A percentile compares a stretch with the other conserved stretches of the same genome.
phyloP scores from a whole-genome alignment of 2,888 invertebrate genomes.

The Panopea generosa region DNA sequence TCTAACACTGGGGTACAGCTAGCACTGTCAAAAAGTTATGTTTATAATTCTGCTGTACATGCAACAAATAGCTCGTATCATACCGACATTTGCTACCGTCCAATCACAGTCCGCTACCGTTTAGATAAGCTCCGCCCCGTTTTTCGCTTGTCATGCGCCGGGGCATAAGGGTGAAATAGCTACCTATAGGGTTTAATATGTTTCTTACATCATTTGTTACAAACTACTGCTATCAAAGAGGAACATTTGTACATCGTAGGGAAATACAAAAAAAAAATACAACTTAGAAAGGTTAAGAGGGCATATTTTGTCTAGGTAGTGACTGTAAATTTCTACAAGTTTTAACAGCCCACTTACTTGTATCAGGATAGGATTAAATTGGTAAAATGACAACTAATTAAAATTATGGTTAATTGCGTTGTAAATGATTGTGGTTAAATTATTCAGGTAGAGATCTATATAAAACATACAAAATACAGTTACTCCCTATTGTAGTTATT shows the following conservation, averaged over 20 bases:
- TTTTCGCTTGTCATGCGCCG: conserved; percentile 14
- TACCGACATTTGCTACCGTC: conserved; percentile 30
- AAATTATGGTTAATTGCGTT: too few species aligned
- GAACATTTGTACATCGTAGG: neutral
- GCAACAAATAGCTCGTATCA: conserved; percentile 31
- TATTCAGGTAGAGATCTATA: too few species aligned
- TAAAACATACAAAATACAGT: too few species aligned
- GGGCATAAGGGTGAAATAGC: neutral
- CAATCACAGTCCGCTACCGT: conserved; percentile 51
- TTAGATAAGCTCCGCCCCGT: conserved; percentile 42
- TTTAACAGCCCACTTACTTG: too few species aligned
- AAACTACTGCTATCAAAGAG: neutral
- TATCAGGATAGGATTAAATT: too few species aligned
- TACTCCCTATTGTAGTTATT: too few species aligned
- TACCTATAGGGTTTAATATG: conserved; percentile 1
- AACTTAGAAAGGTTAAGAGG: neutral
- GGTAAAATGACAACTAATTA: too few species aligned
- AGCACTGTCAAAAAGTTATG: conserved; percentile 42
- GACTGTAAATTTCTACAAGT: too few species aligned
- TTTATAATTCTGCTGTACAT: conserved; percentile 23
- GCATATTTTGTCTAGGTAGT: too few species aligned
- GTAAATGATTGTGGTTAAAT: too few species aligned
- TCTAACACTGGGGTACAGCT: conserved; percentile 11
- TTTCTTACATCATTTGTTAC: neutral
- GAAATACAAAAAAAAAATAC: neutral